Base-by-base conservation (phyloP, 2,888 invertebrate genomes). In the Troglohyphantes excavatus region DNA sequence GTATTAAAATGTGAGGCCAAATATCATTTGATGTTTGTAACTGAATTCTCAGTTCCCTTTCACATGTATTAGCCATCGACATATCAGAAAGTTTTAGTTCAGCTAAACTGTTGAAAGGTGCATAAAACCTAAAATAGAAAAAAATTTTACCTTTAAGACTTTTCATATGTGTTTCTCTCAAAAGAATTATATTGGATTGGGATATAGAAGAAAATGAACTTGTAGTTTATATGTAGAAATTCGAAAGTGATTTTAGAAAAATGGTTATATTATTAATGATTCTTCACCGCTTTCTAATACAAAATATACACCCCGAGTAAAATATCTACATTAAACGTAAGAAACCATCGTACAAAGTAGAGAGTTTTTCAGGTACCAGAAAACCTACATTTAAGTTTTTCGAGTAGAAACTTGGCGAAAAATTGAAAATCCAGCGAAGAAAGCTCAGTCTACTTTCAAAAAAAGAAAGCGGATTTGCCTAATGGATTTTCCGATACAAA, bases 401-500 rank as follows among this genome's bases (percentile, higher is more conserved):
- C 76, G 61, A 65, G 23, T 63, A 29, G 23, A 39, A 65, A 43
- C 43, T 23, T 23, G 19, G 78, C 65, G 65, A 78, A 78, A 63
- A 65, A 65, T 65, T 78, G 78, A 78, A 75, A 78, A 39, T 23
- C 39, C n/a, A 63, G 63, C 23, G 17, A 39, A 63, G 23, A 63
- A 70, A 72, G 46, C 63, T 26, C 26, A 21, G 26, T n/a, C 39
- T 72, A 23, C 27, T 23, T 3, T 17, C 43, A 59, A 33, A 17
- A 43, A 43, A 27, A 65, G 39, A 78, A 27, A 43, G 43, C 63
- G 63, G 73, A 86, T 86, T 86, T 86, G 70, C 86, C 86, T 79
- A 86, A 86, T 86, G 86, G 79, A 78, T 86, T 86, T 86, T 79
- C 86, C 86, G 79, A 86, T 86, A 86, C 86, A 70, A 72, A 79